Evolutionary conservation across 2,797 vertebrate species (phyloP).

Genomic region (Delichon dasypus): DNA sequence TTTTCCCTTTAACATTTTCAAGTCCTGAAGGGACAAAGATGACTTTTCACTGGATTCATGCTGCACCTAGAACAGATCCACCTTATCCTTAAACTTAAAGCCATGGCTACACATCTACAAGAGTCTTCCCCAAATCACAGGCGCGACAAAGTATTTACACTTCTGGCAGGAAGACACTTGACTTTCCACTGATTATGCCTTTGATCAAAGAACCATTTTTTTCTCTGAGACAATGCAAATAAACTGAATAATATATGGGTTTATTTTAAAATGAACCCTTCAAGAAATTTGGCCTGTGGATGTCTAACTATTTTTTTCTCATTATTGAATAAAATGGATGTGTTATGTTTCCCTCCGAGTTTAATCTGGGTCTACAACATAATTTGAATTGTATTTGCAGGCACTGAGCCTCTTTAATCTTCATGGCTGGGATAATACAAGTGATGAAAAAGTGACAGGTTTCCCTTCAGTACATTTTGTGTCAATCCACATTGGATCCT

Average conservation of each 20-base stretch:
- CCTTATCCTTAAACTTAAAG: neutral
- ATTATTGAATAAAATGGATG: neutral
- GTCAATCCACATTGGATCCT: neutral
- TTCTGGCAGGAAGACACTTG: neutral
- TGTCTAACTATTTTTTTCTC: neutral
- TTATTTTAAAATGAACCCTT: slow-evolving; percentile 5
- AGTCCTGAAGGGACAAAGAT: neutral
- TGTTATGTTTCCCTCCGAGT: neutral
- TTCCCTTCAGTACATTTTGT: neutral
- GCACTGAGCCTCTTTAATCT: neutral
- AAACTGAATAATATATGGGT: neutral
- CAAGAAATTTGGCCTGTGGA: neutral
- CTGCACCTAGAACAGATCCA: neutral
- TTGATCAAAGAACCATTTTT: neutral
- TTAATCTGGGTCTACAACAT: neutral
- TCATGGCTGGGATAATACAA: neutral
- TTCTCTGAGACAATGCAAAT: neutral
- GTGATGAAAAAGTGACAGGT: neutral
- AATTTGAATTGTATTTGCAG: slow-evolving; percentile 20
- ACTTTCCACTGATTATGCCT: neutral
- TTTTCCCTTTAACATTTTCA: neutral
- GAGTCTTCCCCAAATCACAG: neutral
- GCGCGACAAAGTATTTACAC: neutral
- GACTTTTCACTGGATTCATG: neutral
- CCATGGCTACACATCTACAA: neutral